Percentiles rank a stretch among this genome's conserved stretches.
phyloP scores from a whole-genome alignment of 2,888 invertebrate genomes.

The Euproctis similis region DNA sequence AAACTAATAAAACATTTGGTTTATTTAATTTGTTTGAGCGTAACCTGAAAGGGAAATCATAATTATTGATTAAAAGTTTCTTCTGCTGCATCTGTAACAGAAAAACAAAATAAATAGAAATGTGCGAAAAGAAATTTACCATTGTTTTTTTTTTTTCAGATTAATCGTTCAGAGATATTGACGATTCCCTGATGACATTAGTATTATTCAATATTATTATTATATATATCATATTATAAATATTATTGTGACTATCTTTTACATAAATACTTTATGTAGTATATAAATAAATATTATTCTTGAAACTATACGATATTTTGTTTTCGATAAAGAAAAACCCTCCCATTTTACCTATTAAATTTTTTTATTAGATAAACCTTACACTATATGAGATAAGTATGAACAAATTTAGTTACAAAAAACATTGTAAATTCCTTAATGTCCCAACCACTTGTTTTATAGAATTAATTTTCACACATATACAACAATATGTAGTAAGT shows the following conservation, averaged over 20 bases:
- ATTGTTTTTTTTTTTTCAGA: constrained; percentile 55
- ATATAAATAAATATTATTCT: constrained; percentile 36
- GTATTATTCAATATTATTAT: constrained; percentile 24
- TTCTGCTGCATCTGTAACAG: constrained; percentile 66
- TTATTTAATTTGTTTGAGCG: constrained; percentile 46
- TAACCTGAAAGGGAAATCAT: constrained; percentile 47
- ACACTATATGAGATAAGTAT: constrained; percentile 29
- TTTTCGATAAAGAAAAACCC: constrained; percentile 50
- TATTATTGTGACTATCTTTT: constrained; percentile 30
- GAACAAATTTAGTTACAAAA: constrained; percentile 12
- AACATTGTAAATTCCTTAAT: constrained; percentile 21
- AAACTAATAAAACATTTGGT: constrained; percentile 44
- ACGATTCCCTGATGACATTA: constrained; percentile 27
- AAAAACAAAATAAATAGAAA: constrained; percentile 60
- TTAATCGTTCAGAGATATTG: constrained; percentile 45
- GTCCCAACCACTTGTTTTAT: constrained; percentile 34
- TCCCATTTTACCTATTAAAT: constrained; percentile 49
- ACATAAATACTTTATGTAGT: constrained; percentile 30
- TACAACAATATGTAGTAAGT: constrained; percentile 30
- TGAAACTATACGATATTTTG: constrained; percentile 28
- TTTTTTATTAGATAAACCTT: constrained; percentile 47
- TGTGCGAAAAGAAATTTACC: constrained; percentile 45
- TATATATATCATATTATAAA: constrained; percentile 35
- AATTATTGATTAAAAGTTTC: constrained; percentile 64
- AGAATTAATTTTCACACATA: constrained; percentile 35